phyloP scores from a whole-genome alignment of 2,888 invertebrate species.

The Agonopterix subpropinquella region DNA sequence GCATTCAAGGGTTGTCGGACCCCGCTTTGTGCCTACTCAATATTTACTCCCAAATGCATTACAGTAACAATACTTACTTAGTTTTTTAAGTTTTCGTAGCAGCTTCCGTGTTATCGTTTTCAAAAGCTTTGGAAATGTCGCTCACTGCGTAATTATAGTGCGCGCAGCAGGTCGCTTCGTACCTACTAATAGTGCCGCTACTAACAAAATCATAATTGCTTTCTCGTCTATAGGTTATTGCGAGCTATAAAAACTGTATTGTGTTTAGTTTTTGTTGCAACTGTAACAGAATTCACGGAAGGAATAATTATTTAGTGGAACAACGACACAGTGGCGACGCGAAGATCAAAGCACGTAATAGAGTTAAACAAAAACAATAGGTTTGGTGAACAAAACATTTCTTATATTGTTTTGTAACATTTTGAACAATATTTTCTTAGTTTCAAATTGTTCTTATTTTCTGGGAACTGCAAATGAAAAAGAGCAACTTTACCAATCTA shows the following conservation, averaged over 20 bases:
- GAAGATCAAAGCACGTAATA: no score
- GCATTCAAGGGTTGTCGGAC: slow-evolving; percentile 68
- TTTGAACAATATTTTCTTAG: no score
- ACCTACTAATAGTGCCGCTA: slow-evolving; percentile 40
- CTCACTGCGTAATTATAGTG: slow-evolving; percentile 69
- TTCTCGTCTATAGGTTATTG: slow-evolving; percentile 41
- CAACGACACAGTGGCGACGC: no score
- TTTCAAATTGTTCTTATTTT: no score
- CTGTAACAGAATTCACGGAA: slow-evolving; percentile 32
- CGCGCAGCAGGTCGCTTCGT: slow-evolving; percentile 61
- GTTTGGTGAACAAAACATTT: not conserved
- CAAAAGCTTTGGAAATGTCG: slow-evolving; percentile 68
- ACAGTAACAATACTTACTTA: slow-evolving; percentile 70
- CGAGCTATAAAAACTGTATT: slow-evolving; percentile 40
- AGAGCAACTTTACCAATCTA: no score
- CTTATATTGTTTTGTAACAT: not conserved
- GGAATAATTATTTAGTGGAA: no score
- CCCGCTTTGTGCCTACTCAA: slow-evolving; percentile 68
- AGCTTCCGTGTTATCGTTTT: slow-evolving; percentile 75
- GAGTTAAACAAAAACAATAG: not conserved
- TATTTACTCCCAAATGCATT: slow-evolving; percentile 75
- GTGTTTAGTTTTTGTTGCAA: slow-evolving; percentile 39
- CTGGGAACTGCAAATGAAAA: no score
- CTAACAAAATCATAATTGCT: slow-evolving; percentile 57
- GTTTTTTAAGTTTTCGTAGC: slow-evolving; percentile 70